A percentile compares a stretch with the other conserved stretches of the same genome.
phyloP scores from a whole-genome alignment of 1,140 invertebrate species.

The Drosophila subobscura region DNA sequence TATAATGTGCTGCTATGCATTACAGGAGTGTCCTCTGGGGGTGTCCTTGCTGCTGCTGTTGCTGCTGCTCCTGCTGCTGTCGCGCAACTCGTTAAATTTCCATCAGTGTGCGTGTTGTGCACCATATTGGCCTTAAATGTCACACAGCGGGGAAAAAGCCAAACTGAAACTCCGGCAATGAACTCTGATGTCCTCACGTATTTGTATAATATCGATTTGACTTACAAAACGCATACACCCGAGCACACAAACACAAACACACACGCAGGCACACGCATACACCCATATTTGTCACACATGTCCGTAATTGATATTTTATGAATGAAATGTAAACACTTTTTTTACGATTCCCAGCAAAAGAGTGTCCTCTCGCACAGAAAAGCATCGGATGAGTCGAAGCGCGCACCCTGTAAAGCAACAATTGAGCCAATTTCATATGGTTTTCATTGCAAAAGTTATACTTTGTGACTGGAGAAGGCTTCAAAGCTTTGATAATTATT shows the following conservation, averaged over 20 bases:
- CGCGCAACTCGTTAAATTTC: conserved; percentile 78
- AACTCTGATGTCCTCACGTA: conserved; percentile 81
- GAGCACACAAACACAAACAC: conserved; percentile 2
- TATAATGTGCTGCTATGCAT: conserved; percentile 66
- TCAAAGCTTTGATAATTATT: too few species aligned
- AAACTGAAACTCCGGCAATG: conserved; percentile 56
- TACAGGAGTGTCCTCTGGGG: conserved; percentile 35
- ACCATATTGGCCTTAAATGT: conserved; percentile 75
- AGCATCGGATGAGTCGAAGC: conserved; percentile 14
- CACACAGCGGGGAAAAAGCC: conserved; percentile 36
- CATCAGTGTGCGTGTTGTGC: conserved; percentile 73
- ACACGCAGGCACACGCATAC: background rate
- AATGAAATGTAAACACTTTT: conserved; percentile 81
- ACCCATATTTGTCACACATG: conserved; percentile 74
- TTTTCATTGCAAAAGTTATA: too few species aligned
- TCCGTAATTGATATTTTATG: conserved; percentile 80
- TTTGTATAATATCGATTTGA: conserved; percentile 79
- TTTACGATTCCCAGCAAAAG: conserved; percentile 53
- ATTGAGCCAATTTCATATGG: background rate
- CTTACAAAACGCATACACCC: conserved; percentile 64
- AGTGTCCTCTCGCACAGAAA: background rate
- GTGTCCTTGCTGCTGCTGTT: conserved; percentile 5
- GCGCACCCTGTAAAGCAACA: background rate
- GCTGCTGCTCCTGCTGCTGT: conserved; percentile 2
- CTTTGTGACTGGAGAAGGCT: too few species aligned